Evolutionary conservation across 2,888 invertebrate species (phyloP).

Genomic region (Heteromyza rotundicornis): DNA sequence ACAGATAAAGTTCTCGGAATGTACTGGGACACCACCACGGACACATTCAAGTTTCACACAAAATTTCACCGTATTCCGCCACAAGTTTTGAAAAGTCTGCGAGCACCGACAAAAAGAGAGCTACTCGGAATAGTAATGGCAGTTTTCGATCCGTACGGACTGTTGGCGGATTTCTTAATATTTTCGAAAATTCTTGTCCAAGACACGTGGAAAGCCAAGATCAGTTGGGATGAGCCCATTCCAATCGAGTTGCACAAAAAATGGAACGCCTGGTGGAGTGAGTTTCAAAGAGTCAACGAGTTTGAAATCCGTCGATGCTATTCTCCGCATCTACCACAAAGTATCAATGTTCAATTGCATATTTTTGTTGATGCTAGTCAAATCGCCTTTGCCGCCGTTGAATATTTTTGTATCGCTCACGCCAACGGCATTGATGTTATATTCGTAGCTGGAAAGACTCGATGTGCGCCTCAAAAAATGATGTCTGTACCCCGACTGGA

Average conservation of each 20-base stretch:
- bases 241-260: conserved; percentile 13
- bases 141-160: conserved; percentile 28
- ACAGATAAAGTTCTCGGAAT: conserved; percentile 30
- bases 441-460: conserved; percentile 19
- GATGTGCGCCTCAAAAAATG: conserved; percentile 14
- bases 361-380: conserved; percentile 24
- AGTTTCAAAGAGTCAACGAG: conserved; percentile 12
- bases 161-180: conserved; percentile 34
- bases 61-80: conserved; percentile 11
- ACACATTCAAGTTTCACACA: conserved; percentile 23
- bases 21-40: conserved; percentile 26
- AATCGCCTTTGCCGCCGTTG: conserved; percentile 18
- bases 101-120: conserved; percentile 23
- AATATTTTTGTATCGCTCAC: conserved; percentile 11
- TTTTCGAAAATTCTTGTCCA: conserved; percentile 22
- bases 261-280: conserved; percentile 20
- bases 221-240: conserved; percentile 20
- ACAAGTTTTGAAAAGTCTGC: neutral
- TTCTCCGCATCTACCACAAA: neutral
- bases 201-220: conserved; percentile 16
- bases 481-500: conserved; percentile 21
- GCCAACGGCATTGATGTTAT: conserved; percentile 5
- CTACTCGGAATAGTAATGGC: conserved; percentile 18
- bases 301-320: conserved; percentile 14
- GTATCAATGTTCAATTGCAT: conserved; percentile 10